Percentiles rank a stretch among this genome's conserved stretches.
phyloP scores from a whole-genome alignment of 2,888 invertebrate species.

The Archips crataeganus region DNA sequence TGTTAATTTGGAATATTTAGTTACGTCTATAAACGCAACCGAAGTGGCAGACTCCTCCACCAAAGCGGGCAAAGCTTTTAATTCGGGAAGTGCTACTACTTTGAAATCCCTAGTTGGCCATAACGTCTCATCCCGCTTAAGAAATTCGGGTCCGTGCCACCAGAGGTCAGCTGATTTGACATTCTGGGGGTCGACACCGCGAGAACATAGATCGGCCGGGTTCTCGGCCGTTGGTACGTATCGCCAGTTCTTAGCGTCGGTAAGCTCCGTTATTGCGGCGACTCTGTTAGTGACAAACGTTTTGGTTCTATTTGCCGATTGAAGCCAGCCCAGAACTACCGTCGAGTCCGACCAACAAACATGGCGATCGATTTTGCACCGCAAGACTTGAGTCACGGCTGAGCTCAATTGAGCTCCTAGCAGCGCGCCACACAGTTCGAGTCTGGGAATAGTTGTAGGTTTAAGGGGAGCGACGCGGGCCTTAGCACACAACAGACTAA shows the following conservation, averaged over 20 bases:
- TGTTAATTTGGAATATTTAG: slow-evolving; percentile 32
- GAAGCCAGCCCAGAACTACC: slow-evolving; percentile 20
- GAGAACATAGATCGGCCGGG: slow-evolving; percentile 44
- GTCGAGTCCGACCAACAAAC: slow-evolving; percentile 27
- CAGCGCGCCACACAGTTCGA: slow-evolving; percentile 23
- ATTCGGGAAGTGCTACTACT: neutral
- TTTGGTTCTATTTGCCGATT: too few species aligned
- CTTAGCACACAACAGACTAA: slow-evolving; percentile 11
- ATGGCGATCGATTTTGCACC: slow-evolving; percentile 7
- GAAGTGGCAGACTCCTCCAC: slow-evolving; percentile 2
- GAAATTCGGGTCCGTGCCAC: slow-evolving; percentile 42
- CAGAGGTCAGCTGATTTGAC: slow-evolving; percentile 24
- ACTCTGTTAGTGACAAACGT: neutral
- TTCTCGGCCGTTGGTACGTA: slow-evolving; percentile 42
- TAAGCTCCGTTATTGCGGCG: neutral
- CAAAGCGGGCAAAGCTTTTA: slow-evolving; percentile 8
- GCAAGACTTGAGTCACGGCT: slow-evolving; percentile 27
- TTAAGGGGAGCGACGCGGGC: slow-evolving; percentile 10
- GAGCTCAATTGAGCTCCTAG: slow-evolving; percentile 32
- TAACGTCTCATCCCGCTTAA: neutral
- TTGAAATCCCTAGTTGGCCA: slow-evolving; percentile 20
- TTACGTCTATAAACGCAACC: slow-evolving; percentile 29
- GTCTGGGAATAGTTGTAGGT: slow-evolving; percentile 1
- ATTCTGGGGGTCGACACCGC: slow-evolving; percentile 38
- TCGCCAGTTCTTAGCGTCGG: slow-evolving; percentile 11